These are phyloP conservation scores for Dyspetes luteomarginatus DNA, from an alignment of 2,888 invertebrate species.

Conservation along the genomic window DNA sequence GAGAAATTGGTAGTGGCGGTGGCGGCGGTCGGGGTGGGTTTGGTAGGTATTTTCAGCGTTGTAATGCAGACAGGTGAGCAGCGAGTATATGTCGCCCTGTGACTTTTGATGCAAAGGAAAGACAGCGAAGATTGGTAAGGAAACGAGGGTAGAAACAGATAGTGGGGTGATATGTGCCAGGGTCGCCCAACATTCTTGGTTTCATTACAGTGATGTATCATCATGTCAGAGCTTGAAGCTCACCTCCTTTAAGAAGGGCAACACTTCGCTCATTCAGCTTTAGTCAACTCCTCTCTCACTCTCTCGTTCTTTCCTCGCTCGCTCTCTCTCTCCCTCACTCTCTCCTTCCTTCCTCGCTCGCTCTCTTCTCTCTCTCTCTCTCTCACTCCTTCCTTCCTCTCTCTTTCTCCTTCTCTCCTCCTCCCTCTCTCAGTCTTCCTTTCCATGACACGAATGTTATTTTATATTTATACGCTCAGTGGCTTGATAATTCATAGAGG, in stretches of 20 bases:
- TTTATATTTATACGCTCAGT: constrained; percentile 73
- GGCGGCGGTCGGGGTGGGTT: too few species aligned
- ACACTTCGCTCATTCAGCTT: constrained; percentile 39
- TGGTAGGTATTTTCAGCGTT: not conserved
- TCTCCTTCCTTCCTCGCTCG: not conserved
- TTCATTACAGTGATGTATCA: constrained; percentile 78
- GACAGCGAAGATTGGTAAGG: constrained; percentile 24
- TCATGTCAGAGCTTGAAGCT: constrained; percentile 72
- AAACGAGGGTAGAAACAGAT: constrained; percentile 12
- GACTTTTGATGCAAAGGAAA: constrained; percentile 18
- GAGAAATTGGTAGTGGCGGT: too few species aligned
- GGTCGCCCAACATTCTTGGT: constrained; percentile 39
- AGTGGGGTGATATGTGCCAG: not conserved
- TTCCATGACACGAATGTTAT: constrained; percentile 68
- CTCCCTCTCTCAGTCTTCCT: constrained; percentile 18
- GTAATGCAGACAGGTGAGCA: constrained; percentile 7
- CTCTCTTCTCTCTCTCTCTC: constrained; percentile 25
- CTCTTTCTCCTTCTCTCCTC: not conserved
- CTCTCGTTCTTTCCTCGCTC: not conserved
- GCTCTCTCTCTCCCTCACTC: not conserved
- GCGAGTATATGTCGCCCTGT: not conserved
- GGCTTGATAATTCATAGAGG: constrained; percentile 75
- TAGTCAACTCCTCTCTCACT: constrained; percentile 23
- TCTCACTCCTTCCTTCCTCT: not conserved
- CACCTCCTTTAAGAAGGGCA: constrained; percentile 39